These are phyloP conservation scores for Atta texana DNA, from an alignment of 1,140 invertebrate species.

Conservation along the genomic window DNA sequence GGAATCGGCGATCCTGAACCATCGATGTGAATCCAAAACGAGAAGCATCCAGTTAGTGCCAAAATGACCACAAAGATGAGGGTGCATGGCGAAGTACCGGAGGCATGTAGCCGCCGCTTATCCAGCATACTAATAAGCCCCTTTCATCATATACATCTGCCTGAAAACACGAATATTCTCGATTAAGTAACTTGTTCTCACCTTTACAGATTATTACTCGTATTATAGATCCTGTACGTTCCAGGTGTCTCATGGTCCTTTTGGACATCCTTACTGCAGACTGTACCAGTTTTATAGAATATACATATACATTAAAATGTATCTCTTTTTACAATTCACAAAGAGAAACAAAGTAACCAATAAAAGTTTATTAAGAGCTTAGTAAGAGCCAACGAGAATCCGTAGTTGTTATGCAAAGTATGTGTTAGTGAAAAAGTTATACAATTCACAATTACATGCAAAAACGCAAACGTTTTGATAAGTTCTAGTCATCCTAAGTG, in stretches of 20 bases:
- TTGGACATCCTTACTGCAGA: not conserved
- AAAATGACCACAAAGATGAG: conserved; percentile 76
- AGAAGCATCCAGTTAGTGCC: conserved; percentile 76
- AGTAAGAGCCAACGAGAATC: too few species aligned
- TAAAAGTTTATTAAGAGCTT: too few species aligned
- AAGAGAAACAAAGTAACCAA: too few species aligned
- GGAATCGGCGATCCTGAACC: conserved; percentile 62
- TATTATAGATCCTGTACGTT: not conserved
- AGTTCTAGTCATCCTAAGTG: too few species aligned
- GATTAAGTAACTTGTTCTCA: not conserved
- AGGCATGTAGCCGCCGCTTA: conserved; percentile 80
- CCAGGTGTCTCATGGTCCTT: not conserved
- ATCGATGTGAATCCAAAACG: conserved; percentile 77
- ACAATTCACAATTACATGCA: too few species aligned
- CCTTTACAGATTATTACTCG: not conserved
- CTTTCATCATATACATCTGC: conserved; percentile 76
- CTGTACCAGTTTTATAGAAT: not conserved
- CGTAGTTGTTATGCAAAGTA: too few species aligned
- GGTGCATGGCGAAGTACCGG: conserved; percentile 79
- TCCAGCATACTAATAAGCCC: conserved; percentile 81
- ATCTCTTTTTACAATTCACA: too few species aligned
- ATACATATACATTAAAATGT: not conserved
- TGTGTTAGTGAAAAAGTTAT: too few species aligned
- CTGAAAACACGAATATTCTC: conserved; percentile 11
- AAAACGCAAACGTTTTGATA: too few species aligned